These are phyloP conservation scores for Euura saliciscinereae DNA, from an alignment of 1,140 invertebrate species.

Conservation along the genomic window DNA sequence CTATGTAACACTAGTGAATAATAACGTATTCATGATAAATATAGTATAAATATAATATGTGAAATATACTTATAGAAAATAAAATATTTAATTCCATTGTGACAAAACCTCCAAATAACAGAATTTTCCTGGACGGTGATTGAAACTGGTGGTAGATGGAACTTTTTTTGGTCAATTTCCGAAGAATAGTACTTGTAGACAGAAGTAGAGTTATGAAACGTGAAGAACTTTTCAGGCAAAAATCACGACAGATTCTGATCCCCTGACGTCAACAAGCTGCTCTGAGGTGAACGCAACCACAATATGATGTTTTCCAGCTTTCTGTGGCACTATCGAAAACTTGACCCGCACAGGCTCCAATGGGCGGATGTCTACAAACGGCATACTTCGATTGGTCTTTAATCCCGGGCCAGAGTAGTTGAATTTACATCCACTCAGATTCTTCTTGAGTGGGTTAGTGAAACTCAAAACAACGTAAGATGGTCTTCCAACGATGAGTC, in stretches of 20 bases:
- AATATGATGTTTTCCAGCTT: conserved; percentile 61
- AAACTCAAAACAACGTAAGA: conserved; percentile 67
- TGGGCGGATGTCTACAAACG: conserved; percentile 61
- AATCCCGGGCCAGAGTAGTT: conserved; percentile 73
- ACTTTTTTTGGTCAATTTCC: too few relatives aligned
- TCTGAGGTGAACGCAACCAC: conserved; percentile 71
- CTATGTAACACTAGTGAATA: too few relatives aligned
- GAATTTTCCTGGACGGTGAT: too few relatives aligned
- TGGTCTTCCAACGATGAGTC: conserved; percentile 62
- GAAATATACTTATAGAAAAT: too few relatives aligned
- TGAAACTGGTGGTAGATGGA: too few relatives aligned
- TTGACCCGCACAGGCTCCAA: conserved; percentile 60
- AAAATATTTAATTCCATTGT: too few relatives aligned
- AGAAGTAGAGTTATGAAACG: neutral
- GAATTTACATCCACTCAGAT: conserved; percentile 69
- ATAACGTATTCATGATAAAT: too few relatives aligned
- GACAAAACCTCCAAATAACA: too few relatives aligned
- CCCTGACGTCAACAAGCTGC: conserved; percentile 70
- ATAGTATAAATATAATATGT: too few relatives aligned
- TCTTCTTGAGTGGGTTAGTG: conserved; percentile 69
- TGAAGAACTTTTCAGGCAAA: conserved; percentile 21
- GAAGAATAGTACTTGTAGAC: too few relatives aligned
- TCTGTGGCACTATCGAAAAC: conserved; percentile 62
- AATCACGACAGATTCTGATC: conserved; percentile 61
- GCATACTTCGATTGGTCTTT: conserved; percentile 62